Percentiles rank a stretch among this genome's conserved stretches.
These are phyloP conservation scores for Xiphorhynchus erythropygius DNA, from an alignment of 2,797 vertebrate species.

Conservation along the genomic window DNA sequence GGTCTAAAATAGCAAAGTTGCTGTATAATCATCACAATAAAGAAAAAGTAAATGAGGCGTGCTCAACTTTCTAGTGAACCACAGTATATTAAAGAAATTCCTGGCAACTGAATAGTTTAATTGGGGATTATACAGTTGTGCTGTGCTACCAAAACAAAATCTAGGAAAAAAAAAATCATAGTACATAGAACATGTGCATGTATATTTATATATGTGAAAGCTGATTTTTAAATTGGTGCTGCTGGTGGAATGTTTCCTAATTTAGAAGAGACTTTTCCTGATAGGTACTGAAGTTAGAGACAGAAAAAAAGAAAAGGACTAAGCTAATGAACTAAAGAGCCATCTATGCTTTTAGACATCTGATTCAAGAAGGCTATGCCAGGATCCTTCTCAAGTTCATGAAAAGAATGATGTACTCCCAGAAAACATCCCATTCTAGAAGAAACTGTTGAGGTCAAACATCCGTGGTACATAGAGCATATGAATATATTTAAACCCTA, in stretches of 20 bases:
- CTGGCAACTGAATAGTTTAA: background rate
- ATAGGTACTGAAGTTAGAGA: background rate
- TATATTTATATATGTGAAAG: background rate
- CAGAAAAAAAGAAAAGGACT: background rate
- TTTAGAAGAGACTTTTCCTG: background rate
- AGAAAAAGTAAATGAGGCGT: background rate
- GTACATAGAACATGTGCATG: background rate
- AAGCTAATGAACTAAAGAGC: background rate
- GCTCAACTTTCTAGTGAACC: background rate
- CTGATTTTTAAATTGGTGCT: background rate
- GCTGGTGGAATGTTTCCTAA: background rate
- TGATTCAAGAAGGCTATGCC: background rate
- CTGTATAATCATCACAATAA: background rate
- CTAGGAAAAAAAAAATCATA: background rate
- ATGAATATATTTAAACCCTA: background rate
- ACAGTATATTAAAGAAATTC: background rate
- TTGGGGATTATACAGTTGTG: background rate
- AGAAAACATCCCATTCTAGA: background rate
- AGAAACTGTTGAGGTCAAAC: background rate
- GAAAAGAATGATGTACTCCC: background rate
- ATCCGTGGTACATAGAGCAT: background rate
- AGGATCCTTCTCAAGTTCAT: background rate
- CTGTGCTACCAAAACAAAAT: background rate
- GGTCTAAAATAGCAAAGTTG: background rate
- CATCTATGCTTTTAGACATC: background rate